Conservation (phyloP, 2,113 vertebrate species). For the Nansenia antarctica region DNA sequence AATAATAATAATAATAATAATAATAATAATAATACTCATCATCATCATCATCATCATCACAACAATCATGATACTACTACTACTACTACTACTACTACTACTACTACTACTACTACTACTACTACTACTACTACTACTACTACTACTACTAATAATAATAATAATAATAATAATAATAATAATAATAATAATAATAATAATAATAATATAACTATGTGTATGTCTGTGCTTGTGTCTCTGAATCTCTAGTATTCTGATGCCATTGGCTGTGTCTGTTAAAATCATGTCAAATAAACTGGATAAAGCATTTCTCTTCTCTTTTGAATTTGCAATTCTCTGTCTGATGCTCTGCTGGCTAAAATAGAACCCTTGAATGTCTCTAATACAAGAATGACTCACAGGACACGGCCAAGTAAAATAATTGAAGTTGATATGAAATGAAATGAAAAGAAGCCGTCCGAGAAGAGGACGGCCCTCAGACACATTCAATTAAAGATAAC, state of each 20-base stretch:
- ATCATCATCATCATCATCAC: no score
- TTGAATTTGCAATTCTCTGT: neutral
- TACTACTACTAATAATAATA: no score
- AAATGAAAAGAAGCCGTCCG: neutral
- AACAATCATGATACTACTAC: no score
- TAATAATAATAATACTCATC: no score
- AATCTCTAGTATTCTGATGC: neutral
- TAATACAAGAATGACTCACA: neutral
- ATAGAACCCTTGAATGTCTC: neutral
- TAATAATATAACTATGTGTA: no score
- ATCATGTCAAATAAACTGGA: neutral
- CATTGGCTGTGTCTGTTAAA: neutral
- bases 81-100: no score
- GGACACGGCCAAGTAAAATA: neutral
- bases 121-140: no score
- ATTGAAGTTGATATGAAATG: neutral
- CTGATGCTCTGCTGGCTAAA: neutral
- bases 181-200: no score
- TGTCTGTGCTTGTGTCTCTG: neutral
- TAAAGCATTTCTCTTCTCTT: neutral
- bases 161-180: no score
- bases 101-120: no score
- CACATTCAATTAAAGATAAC: neutral
- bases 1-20: no score
- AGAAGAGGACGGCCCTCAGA: neutral